These are phyloP conservation scores for Plutomurus gul DNA, from an alignment of 1,140 invertebrate species.

Conservation along the genomic window DNA sequence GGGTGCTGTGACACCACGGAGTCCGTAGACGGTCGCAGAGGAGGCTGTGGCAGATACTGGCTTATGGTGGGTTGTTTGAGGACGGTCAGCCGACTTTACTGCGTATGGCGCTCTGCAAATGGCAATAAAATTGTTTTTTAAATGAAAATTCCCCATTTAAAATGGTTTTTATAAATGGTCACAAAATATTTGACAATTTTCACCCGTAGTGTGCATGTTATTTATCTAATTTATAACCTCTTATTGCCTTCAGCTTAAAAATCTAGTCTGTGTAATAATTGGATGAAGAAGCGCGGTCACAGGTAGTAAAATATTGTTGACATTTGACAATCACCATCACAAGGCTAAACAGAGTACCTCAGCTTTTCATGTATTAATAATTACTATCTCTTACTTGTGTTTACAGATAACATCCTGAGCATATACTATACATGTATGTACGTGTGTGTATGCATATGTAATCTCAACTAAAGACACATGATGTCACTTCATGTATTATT, in stretches of 20 bases:
- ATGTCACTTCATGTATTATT: too few relatives aligned
- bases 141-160: neutral
- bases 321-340: neutral
- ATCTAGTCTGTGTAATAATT: neutral
- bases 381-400: too few relatives aligned
- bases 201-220: neutral
- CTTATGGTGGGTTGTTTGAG: neutral
- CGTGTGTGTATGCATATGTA: too few relatives aligned
- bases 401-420: too few relatives aligned
- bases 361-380: too few relatives aligned
- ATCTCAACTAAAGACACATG: too few relatives aligned
- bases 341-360: neutral
- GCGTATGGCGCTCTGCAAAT: conserved; percentile 4
- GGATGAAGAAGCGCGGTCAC: neutral
- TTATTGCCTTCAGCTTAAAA: too few relatives aligned
- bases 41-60: neutral
- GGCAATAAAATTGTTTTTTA: neutral
- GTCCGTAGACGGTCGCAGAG: neutral
- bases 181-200: neutral
- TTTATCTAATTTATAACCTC: neutral
- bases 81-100: neutral
- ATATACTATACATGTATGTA: too few relatives aligned
- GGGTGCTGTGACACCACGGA: neutral
- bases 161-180: neutral
- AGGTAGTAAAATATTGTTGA: neutral